phyloP scores from a whole-genome alignment of 2,888 invertebrate species.

The Coenonympha glycerion region DNA sequence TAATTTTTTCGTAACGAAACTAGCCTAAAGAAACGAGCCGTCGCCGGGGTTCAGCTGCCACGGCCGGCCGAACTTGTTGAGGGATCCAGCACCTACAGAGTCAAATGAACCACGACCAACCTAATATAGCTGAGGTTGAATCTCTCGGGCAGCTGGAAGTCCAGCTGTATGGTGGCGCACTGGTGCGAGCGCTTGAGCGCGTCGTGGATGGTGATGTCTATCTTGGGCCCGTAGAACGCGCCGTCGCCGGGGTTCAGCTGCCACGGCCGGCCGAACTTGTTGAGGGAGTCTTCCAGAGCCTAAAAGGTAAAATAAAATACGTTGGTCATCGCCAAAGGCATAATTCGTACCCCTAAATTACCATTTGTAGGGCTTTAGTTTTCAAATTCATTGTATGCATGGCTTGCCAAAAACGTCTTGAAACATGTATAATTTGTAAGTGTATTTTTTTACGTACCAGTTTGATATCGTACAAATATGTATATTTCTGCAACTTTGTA shows the following conservation, averaged over 20 bases:
- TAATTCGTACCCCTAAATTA: too few species aligned
- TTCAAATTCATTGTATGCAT: too few species aligned
- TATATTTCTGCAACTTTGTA: too few species aligned
- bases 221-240: slow-evolving; percentile 99
- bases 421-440: too few species aligned
- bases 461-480: too few species aligned
- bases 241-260: slow-evolving; percentile 95
- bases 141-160: slow-evolving; percentile 96
- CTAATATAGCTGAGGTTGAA: slow-evolving; percentile 88
- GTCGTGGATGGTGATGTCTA: slow-evolving; percentile 97
- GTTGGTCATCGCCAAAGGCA: too few species aligned
- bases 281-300: slow-evolving; percentile 88
- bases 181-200: slow-evolving; percentile 93
- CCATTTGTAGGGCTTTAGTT: too few species aligned
- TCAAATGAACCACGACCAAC: slow-evolving; percentile 53
- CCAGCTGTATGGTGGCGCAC: slow-evolving; percentile 98
- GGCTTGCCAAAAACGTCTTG: too few species aligned
- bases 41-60: slow-evolving; percentile 96
- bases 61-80: slow-evolving; percentile 88
- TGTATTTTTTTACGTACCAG: too few species aligned
- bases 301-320: slow-evolving; percentile 41
- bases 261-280: slow-evolving; percentile 92
- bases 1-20: too few species aligned
- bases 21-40: too few species aligned
- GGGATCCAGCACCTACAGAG: slow-evolving; percentile 85